phyloP scores from a whole-genome alignment of 2,113 vertebrate genomes.

The Oenanthe oenanthe region DNA sequence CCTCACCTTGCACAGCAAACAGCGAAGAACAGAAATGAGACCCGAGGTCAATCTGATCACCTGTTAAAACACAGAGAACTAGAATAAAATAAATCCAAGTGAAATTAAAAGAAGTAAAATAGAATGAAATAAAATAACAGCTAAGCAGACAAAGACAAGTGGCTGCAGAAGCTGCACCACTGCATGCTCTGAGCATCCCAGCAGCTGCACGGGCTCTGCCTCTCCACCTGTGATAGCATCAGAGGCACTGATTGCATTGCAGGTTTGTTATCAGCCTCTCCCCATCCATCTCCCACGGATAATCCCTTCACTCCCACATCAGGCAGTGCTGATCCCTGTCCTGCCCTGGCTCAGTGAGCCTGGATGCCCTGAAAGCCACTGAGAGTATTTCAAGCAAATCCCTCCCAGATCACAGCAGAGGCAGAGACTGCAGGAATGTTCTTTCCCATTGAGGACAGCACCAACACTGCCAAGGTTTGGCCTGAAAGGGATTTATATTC shows the following conservation, averaged over 20 bases:
- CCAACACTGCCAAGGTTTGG: not conserved
- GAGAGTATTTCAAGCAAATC: not conserved
- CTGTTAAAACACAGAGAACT: not conserved
- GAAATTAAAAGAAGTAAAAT: not conserved
- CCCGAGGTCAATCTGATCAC: accelerated
- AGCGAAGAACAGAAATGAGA: not conserved
- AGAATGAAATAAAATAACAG: no score
- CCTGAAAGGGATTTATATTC: not conserved
- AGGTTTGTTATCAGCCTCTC: conserved; percentile 22
- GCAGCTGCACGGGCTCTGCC: not conserved
- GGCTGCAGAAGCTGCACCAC: not conserved
- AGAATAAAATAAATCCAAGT: not conserved
- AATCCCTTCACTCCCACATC: not conserved
- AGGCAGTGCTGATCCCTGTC: not conserved
- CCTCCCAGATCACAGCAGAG: not conserved
- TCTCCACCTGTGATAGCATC: not conserved
- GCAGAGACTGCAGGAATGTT: accelerated
- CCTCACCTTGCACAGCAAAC: not conserved
- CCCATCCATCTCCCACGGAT: conserved; percentile 7
- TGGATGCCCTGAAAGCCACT: not conserved
- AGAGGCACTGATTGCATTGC: conserved; percentile 19
- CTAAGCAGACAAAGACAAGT: not conserved
- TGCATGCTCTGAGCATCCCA: not conserved
- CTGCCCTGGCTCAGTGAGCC: not conserved
- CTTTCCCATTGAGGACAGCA: accelerated